Evolutionary conservation across 2,797 vertebrate genomes (phyloP).

Genomic region (Thripadectes ignobilis): DNA sequence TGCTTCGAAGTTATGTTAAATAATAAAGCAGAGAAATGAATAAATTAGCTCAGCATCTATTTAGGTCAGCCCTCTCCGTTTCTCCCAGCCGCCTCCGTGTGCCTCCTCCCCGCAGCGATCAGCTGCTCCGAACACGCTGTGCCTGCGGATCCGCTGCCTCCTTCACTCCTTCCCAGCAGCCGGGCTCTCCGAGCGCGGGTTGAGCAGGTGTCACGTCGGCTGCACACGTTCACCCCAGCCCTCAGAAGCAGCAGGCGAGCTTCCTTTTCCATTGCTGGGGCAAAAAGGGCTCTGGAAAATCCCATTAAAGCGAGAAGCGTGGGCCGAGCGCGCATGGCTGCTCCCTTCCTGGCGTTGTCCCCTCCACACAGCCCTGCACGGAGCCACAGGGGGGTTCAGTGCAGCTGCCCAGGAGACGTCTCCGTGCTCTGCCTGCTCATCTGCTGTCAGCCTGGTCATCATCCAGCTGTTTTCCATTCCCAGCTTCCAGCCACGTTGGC

Average conservation of each 20-base stretch:
- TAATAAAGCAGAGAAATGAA: constrained; percentile 49
- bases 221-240: neutral
- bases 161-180: neutral
- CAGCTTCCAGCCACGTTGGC: neutral
- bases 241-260: neutral
- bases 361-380: rapidly evolving
- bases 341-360: neutral
- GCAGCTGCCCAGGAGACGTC: neutral
- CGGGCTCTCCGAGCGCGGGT: neutral
- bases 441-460: neutral
- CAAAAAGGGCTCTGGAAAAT: neutral
- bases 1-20: constrained; percentile 4
- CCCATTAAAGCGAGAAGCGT: neutral
- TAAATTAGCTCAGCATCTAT: constrained; percentile 55
- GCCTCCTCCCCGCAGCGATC: constrained; percentile 5
- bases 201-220: neutral
- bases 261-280: neutral
- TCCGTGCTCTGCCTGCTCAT: neutral
- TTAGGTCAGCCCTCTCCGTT: constrained; percentile 45
- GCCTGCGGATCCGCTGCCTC: neutral
- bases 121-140: neutral
- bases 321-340: neutral
- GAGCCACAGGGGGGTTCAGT: rapidly evolving
- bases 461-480: neutral
- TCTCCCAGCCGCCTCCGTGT: neutral